Evolutionary conservation across 2,797 vertebrate species (phyloP), one percentile per base, ranked within the genome.

Genomic region (Syndactyla subalaris): DNA sequence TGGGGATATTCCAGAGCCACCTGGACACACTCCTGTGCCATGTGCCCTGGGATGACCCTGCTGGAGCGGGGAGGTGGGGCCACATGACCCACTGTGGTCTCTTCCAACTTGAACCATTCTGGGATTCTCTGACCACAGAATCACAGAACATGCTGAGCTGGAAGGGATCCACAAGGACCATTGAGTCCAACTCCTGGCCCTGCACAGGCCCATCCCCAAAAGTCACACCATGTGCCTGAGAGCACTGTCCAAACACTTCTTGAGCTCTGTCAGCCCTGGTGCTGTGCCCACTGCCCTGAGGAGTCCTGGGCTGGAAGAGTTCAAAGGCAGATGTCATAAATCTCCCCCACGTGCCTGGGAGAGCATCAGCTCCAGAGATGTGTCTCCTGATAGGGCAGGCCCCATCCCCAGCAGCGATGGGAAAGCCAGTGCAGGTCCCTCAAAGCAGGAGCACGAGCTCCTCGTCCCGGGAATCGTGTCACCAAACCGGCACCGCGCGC

Each of bases 381-480:
- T 0, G 0, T 58, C 78, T 51, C 30, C 23, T 49, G 46, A 27
- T 0, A 1, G 14, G 34, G 17, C 49, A 43, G 52, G 24, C 38
- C 29, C 0, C 3, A 16, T 8, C 62, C 38, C 14, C 70, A 62
- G 51, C 4, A 1, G 18, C 1, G 18, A 19, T 2, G 38, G 21
- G n/a, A 46, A n/a, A 17, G 10, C 23, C 46, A 3, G 38, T 0
- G 30, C 0, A 0, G 45, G 27, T 24, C 74, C 68, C 61, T 24
- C 45, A 20, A 29, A 58, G 54, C 62, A 30, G 63, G 14, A 26
- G 51, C 38, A 4, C 2, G 8, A 14, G 54, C 12, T 73, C 34
- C 74, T 14, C 2, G 13, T 61, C 80, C 68, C 3, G 3, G 79
- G 48, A 43, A 39, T 7, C 0, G 6, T 38, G 81, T 74, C 51